These are phyloP conservation scores for Meghimatium bilineatum DNA, from an alignment of 2,888 invertebrate genomes.

Conservation along the genomic window DNA sequence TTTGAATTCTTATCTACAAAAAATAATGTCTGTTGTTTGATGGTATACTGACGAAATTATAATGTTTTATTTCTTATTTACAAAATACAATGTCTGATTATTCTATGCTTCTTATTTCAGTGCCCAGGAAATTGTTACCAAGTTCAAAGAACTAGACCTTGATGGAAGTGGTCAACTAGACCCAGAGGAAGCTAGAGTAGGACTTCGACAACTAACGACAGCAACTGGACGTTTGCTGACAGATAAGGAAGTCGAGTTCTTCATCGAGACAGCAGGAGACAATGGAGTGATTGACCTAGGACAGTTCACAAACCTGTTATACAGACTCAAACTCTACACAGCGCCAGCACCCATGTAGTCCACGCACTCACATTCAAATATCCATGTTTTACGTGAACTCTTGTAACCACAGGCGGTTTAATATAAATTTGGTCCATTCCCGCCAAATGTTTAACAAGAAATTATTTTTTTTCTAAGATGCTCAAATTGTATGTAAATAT, in stretches of 20 bases:
- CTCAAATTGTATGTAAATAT: too few relatives aligned
- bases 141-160: conserved; percentile 71
- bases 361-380: neutral
- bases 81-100: too few relatives aligned
- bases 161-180: conserved; percentile 74
- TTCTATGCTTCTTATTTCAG: conserved; percentile 56
- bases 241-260: conserved; percentile 74
- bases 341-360: conserved; percentile 60
- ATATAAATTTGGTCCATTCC: too few relatives aligned
- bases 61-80: too few relatives aligned
- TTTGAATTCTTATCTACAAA: too few relatives aligned
- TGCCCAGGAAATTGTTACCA: conserved; percentile 71
- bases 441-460: too few relatives aligned
- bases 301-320: conserved; percentile 70
- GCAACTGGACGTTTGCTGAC: conserved; percentile 66
- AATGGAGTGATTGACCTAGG: conserved; percentile 73
- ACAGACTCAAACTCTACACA: conserved; percentile 72
- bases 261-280: conserved; percentile 72
- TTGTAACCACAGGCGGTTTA: too few relatives aligned
- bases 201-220: conserved; percentile 67
- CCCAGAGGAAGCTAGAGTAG: conserved; percentile 68
- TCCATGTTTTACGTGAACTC: neutral
- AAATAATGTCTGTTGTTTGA: too few relatives aligned
- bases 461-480: too few relatives aligned
- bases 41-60: too few relatives aligned